phyloP scores from a whole-genome alignment of 2,113 vertebrate species.

The Arenaria interpres region DNA sequence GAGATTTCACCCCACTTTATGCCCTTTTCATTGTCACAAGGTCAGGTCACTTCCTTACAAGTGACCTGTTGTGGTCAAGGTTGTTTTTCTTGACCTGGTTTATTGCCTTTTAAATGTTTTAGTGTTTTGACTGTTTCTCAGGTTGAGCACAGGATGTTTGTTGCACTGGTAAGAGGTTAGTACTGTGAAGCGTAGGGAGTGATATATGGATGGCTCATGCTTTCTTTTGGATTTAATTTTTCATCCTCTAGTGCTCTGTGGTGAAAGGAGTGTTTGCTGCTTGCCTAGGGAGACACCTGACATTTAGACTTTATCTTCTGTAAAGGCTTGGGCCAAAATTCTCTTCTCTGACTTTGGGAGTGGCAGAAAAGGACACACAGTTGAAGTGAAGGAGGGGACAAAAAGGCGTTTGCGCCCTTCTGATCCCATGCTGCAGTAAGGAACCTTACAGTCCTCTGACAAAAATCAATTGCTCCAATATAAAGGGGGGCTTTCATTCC shows the following conservation, averaged over 20 bases:
- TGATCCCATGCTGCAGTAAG: not conserved
- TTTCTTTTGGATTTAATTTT: constrained; percentile 68
- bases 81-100: constrained; percentile 21
- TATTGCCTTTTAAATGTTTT: constrained; percentile 48
- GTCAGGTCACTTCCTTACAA: not conserved
- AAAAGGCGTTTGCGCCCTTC: not conserved
- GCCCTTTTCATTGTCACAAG: not conserved
- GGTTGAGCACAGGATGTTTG: constrained; percentile 42
- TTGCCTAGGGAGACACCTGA: constrained; percentile 67
- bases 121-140: constrained; percentile 32
- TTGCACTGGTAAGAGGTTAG: constrained; percentile 34
- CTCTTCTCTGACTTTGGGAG: constrained; percentile 44
- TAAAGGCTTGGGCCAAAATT: constrained; percentile 56
- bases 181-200: constrained; percentile 37
- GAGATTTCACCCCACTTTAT: not conserved
- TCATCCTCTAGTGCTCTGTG: constrained; percentile 59
- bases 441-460: not conserved
- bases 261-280: constrained; percentile 44
- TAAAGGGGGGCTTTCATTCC: not conserved
- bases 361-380: constrained; percentile 26
- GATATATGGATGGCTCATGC: constrained; percentile 61
- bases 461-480: not conserved
- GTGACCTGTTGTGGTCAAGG: constrained; percentile 22
- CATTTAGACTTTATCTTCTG: constrained; percentile 66
- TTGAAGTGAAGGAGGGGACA: not conserved